These are phyloP conservation scores for Tetranychus cinnabarinus DNA, from an alignment of 1,140 invertebrate genomes.

Conservation along the genomic window DNA sequence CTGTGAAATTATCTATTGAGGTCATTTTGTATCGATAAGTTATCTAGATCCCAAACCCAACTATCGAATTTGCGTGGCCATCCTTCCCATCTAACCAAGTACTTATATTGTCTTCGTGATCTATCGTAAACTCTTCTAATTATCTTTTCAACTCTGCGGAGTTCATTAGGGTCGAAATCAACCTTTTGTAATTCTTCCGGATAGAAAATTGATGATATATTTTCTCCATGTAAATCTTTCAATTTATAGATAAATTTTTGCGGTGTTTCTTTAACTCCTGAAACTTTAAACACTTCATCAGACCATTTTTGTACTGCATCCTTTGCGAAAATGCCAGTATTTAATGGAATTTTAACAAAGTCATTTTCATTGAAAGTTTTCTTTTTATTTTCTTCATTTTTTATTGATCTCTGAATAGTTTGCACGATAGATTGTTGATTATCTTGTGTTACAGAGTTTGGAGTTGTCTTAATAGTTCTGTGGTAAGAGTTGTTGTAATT, in stretches of 20 bases:
- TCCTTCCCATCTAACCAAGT: background rate
- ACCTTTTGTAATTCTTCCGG: background rate
- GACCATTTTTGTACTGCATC: background rate
- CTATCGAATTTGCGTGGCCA: background rate
- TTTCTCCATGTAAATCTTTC: background rate
- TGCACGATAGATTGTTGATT: background rate
- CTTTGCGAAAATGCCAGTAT: background rate
- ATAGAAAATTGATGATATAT: background rate
- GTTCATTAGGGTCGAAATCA: background rate
- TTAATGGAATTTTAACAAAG: no score
- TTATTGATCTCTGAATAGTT: no score
- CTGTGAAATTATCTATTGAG: no score
- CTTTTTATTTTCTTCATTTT: no score
- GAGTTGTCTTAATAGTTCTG: slow-evolving; percentile 19
- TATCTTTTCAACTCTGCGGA: background rate
- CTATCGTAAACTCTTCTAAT: background rate
- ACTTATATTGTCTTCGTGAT: background rate
- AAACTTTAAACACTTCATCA: background rate
- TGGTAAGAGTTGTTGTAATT: slow-evolving; percentile 23
- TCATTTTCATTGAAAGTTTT: no score
- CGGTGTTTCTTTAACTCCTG: background rate
- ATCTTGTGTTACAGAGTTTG: background rate
- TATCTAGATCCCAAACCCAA: background rate
- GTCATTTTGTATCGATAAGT: no score
- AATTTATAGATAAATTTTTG: background rate